Percentiles rank a stretch among this genome's conserved stretches.
phyloP scores from a whole-genome alignment of 2,888 invertebrate genomes.

The Callyntrura guangdongensis region DNA sequence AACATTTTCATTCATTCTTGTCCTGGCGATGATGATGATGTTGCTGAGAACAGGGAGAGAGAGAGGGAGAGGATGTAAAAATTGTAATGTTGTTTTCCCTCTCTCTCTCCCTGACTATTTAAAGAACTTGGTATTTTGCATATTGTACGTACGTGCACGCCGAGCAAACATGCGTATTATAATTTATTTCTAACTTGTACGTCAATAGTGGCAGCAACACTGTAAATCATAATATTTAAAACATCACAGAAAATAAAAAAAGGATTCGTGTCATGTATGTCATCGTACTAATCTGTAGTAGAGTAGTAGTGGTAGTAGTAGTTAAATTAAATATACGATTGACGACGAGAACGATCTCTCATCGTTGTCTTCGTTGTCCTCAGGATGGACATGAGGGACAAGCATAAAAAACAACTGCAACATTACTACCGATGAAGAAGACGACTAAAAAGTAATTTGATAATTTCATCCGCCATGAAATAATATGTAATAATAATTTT shows the following conservation, averaged over 20 bases:
- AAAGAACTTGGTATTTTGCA: conserved; percentile 5
- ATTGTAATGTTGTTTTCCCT: conserved; percentile 4
- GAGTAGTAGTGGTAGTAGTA: conserved; percentile 8
- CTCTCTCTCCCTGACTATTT: conserved; percentile 23
- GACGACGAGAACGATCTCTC: too few species aligned
- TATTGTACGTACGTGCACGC: background rate
- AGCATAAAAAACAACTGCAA: too few species aligned
- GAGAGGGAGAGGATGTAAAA: background rate
- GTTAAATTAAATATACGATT: background rate
- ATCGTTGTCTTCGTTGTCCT: too few species aligned
- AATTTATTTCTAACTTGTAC: background rate
- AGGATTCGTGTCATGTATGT: conserved; percentile 45
- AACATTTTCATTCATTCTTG: conserved; percentile 27
- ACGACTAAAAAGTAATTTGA: background rate
- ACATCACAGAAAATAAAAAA: conserved; percentile 27
- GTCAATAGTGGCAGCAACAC: conserved; percentile 14
- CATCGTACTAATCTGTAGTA: conserved; percentile 2
- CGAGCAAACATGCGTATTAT: background rate
- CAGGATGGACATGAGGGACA: too few species aligned
- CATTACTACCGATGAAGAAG: too few species aligned
- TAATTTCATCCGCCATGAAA: conserved; percentile 28
- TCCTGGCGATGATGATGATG: background rate
- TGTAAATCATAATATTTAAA: conserved; percentile 51
- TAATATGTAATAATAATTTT: background rate
- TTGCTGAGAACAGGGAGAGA: background rate